A percentile compares a stretch with the other conserved stretches of the same genome.
Conservation (phyloP, 64 coral and sea anemone species). For the Astreopora myriophthalma region DNA sequence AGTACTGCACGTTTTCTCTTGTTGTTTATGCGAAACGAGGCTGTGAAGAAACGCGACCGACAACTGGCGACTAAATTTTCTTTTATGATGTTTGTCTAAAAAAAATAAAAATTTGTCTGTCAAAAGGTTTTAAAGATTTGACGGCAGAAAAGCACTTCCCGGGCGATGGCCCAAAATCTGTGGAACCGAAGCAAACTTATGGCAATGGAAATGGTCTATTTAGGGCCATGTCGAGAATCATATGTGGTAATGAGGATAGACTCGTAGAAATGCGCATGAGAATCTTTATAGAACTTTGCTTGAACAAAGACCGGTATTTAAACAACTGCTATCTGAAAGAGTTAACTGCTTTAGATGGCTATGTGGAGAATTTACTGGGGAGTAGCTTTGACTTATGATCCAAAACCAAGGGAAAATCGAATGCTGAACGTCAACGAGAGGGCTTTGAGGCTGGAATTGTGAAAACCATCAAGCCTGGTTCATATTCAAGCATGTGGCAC, state of each 20-base stretch:
- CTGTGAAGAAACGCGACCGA: no score
- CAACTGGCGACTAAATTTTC: background rate
- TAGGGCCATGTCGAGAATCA: constrained; percentile 60
- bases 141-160: background rate
- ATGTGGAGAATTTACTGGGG: constrained; percentile 12
- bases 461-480: constrained; percentile 32
- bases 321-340: constrained; percentile 47
- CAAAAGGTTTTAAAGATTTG: background rate
- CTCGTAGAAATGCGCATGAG: constrained; percentile 53
- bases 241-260: constrained; percentile 57
- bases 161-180: constrained; percentile 28
- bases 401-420: background rate
- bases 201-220: constrained; percentile 74
- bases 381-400: constrained; percentile 69
- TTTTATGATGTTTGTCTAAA: background rate
- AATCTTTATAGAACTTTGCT: constrained; percentile 71
- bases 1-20: no score
- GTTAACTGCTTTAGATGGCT: constrained; percentile 41
- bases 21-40: no score
- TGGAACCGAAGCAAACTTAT: constrained; percentile 58
- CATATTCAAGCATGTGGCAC: constrained; percentile 55
- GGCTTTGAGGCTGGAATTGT: constrained; percentile 52
- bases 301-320: constrained; percentile 60
- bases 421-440: constrained; percentile 2
- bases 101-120: background rate